phyloP scores from a whole-genome alignment of 2,888 invertebrate species.

The Cosmopolites sordidus region DNA sequence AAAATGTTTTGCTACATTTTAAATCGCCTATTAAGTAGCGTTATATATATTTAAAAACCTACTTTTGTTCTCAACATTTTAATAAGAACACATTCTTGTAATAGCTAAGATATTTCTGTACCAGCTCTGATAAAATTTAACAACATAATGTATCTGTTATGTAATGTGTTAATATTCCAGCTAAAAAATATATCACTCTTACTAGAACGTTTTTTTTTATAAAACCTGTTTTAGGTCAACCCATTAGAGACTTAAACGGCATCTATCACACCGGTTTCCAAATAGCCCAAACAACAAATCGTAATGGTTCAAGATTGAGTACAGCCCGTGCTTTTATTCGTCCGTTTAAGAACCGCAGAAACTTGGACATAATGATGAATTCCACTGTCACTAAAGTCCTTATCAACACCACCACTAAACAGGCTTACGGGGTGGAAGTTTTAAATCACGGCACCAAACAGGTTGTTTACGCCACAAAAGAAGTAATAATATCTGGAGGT shows the following conservation, averaged over 20 bases:
- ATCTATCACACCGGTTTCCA: conserved; percentile 75
- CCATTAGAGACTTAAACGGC: conserved; percentile 77
- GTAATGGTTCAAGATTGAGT: conserved; percentile 80
- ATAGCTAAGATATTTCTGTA: no score
- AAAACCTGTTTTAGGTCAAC: conserved; percentile 59
- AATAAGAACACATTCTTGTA: no score
- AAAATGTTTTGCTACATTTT: no score
- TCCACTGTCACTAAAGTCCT: conserved; percentile 74
- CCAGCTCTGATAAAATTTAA: no score
- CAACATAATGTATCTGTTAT: no score
- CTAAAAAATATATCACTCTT: no score
- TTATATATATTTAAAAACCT: no score
- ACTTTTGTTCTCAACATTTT: no score
- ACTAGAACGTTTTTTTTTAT: no score
- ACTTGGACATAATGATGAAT: conserved; percentile 80
- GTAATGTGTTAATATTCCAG: no score
- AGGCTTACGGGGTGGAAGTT: conserved; percentile 74
- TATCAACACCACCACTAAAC: conserved; percentile 68
- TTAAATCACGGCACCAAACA: conserved; percentile 55
- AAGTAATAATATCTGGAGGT: conserved; percentile 61
- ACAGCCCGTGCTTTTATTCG: conserved; percentile 78
- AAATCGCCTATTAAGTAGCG: no score
- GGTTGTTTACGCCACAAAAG: conserved; percentile 62
- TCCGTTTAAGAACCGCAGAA: conserved; percentile 69
- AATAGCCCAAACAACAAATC: conserved; percentile 83